Base-by-base conservation (phyloP, 1,140 invertebrate genomes). In the Solenopsis invicta region DNA sequence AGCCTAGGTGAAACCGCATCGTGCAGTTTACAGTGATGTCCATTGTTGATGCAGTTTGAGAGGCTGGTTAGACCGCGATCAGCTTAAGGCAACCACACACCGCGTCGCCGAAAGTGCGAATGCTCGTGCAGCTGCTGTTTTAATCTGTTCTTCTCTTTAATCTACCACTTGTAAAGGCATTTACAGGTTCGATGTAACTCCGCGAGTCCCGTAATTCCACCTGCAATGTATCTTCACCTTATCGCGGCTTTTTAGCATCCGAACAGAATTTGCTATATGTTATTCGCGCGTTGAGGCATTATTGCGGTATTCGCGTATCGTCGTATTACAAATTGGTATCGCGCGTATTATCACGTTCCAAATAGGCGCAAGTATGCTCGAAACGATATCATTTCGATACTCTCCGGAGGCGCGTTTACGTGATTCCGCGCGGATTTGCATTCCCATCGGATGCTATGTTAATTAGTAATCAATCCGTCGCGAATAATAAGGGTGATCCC, bases 391-490 rank as follows among this genome's bases (percentile, higher is more conserved):
- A 56, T 81, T 81, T 29, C 21, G 77, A 50, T 41, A 21, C 16
- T 41, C 62, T 69, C 62, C 52, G 64, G 50, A 72, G 37, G 24
- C 6, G 52, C 67, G 21, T 61, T 74, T 16, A 21, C 24, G 54
- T 41, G 67, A 61, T 48, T 74, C 16, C 56, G 61, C 16, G 18
- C n/a, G 13, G 48, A 78, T 87, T 72, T 67, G 56, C 12, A 18
- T 48, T n/a, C 13, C 24, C 66, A 34, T 82, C 85, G 66, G 85
- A 82, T 72, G 34, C 48, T n/a, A 59, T 62, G 88, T 88, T 88
- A 89, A 91, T 91, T 90, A 87, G 80, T 89, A 89, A 91, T 91
- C 91, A 91, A 67, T 89, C 67, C 62, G 21, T 80, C 52, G 82
- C 78, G 76, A 91, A 88, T 91, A 90, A 89, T 89, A 89, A 89